These are phyloP conservation scores for Chaenogobius annularis DNA, from an alignment of 2,113 vertebrate species.

Conservation along the genomic window DNA sequence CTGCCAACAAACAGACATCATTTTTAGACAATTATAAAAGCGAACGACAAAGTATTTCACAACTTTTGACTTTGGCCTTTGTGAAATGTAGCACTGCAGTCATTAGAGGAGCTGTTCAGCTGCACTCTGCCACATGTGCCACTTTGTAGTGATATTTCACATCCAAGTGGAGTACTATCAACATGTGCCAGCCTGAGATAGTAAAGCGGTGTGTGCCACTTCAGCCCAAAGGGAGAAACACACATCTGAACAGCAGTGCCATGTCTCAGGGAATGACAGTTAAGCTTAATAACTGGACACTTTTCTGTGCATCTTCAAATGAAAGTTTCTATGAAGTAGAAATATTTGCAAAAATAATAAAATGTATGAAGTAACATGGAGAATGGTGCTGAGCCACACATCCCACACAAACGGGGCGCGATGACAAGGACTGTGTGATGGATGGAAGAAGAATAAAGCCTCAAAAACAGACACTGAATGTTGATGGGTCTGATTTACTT, in stretches of 20 bases:
- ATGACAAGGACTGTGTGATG: not conserved
- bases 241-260: not conserved
- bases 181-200: conserved; percentile 13
- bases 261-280: not conserved
- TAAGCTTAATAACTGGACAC: too few relatives aligned
- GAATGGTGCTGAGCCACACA: not conserved
- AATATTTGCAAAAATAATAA: not conserved
- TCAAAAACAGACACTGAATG: not conserved
- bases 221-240: conserved; percentile 28
- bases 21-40: conserved; percentile 10
- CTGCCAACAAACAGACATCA: conserved; percentile 62
- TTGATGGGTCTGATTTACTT: not conserved
- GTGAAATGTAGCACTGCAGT: conserved; percentile 28
- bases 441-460: not conserved
- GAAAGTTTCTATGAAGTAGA: not conserved
- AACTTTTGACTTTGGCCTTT: not conserved
- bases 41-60: conserved; percentile 9
- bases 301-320: not conserved
- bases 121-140: conserved; percentile 33
- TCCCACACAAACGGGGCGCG: not conserved
- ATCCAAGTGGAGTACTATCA: conserved; percentile 39
- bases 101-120: not conserved
- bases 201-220: not conserved
- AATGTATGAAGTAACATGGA: not conserved
- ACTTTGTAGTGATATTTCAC: conserved; percentile 58